Evolutionary conservation across 1,140 invertebrate species (phyloP).

Genomic region (Penaeus vannamei): DNA sequence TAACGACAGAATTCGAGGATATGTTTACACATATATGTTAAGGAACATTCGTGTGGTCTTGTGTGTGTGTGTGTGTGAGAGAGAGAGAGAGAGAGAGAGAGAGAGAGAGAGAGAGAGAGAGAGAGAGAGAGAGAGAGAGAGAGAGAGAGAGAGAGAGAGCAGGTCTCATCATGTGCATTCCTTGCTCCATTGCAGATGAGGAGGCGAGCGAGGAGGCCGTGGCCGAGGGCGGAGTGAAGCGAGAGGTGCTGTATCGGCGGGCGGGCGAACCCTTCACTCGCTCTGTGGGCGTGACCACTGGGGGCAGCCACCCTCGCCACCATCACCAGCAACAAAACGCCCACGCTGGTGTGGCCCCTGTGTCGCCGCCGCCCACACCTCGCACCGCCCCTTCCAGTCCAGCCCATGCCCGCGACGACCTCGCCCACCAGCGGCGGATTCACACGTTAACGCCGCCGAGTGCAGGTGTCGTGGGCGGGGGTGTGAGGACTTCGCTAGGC

Average conservation of each 20-base stretch:
- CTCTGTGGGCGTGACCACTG: slow-evolving; percentile 14
- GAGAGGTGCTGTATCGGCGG: slow-evolving; percentile 38
- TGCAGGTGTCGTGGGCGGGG: slow-evolving; percentile 22
- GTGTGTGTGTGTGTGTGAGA: not conserved
- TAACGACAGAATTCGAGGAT: not conserved
- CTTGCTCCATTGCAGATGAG: slow-evolving; percentile 53
- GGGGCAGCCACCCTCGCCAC: slow-evolving; percentile 22
- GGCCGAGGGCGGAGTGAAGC: slow-evolving; percentile 25
- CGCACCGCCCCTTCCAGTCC: slow-evolving; percentile 58
- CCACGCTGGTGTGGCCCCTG: slow-evolving; percentile 2
- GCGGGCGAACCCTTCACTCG: slow-evolving; percentile 8
- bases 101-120: too few species aligned
- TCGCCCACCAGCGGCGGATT: slow-evolving; percentile 32
- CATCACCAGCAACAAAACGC: slow-evolving; percentile 11
- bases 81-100: not conserved
- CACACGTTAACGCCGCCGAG: slow-evolving; percentile 41
- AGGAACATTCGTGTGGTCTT: not conserved
- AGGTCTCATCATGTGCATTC: not conserved
- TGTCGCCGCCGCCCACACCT: slow-evolving; percentile 36
- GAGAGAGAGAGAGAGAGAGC: not conserved
- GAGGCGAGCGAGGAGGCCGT: slow-evolving; percentile 39
- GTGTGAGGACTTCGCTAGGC: not conserved
- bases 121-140: too few species aligned
- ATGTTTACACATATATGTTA: not conserved
- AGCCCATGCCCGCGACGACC: slow-evolving; percentile 52